Conservation (phyloP, 2,797 vertebrate genomes). For the Sebastes aleutianus region DNA sequence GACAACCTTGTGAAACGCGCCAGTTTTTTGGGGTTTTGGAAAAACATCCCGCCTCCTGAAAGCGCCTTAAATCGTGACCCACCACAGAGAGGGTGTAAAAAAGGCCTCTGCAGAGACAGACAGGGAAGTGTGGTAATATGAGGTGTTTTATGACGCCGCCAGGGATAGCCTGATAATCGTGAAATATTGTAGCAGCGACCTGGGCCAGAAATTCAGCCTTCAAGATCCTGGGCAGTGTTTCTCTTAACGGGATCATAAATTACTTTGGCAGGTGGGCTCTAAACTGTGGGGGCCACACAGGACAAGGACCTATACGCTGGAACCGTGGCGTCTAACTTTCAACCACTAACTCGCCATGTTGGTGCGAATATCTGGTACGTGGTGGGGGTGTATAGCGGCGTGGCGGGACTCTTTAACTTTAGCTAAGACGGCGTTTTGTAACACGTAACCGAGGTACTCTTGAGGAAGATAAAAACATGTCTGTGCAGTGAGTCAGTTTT, state of each 20-base stretch:
- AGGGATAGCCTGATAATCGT: constrained; percentile 79
- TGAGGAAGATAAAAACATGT: not conserved
- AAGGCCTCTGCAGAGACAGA: constrained; percentile 52
- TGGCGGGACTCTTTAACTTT: not conserved
- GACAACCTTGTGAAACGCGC: constrained; percentile 6
- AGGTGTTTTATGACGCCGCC: constrained; percentile 81
- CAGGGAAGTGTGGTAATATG: constrained; percentile 74
- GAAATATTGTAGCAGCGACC: constrained; percentile 77
- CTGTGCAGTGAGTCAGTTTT: not conserved
- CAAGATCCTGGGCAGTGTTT: constrained; percentile 70
- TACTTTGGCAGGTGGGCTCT: constrained; percentile 72
- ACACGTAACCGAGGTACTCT: not conserved
- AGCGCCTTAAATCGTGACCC: constrained; percentile 62
- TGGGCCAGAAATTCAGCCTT: constrained; percentile 77
- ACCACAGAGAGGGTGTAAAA: constrained; percentile 66
- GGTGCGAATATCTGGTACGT: not conserved
- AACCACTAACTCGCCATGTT: constrained; percentile 44
- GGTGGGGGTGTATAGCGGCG: not conserved
- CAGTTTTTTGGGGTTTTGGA: constrained; percentile 54
- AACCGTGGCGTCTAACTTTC: constrained; percentile 43
- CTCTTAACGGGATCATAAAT: constrained; percentile 78
- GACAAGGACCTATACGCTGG: constrained; percentile 47
- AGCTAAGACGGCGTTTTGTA: not conserved
- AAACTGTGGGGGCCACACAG: constrained; percentile 67
- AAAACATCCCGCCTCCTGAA: constrained; percentile 62